A percentile compares a stretch with the other conserved stretches of the same genome.
phyloP scores from a whole-genome alignment of 2,888 invertebrate species.

The Pandemis cinnamomeana region DNA sequence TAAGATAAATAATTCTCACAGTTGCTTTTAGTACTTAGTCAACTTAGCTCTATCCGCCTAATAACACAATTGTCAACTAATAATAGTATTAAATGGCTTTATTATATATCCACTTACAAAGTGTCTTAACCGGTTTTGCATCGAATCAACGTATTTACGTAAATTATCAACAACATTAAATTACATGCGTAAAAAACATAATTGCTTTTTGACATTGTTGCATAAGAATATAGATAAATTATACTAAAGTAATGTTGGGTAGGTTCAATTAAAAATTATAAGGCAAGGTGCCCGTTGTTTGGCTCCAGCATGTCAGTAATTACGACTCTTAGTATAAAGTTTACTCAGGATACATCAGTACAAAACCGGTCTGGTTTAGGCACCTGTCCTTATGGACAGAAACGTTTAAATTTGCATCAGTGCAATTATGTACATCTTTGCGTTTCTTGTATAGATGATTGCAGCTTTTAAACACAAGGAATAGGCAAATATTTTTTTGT shows the following conservation, averaged over 20 bases:
- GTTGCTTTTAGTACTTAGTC: not conserved
- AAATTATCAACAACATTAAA: constrained; percentile 15
- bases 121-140: constrained; percentile 19
- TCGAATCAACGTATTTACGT: constrained; percentile 12
- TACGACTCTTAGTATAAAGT: not conserved
- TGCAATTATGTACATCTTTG: not conserved
- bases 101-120: not conserved
- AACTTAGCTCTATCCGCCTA: not conserved
- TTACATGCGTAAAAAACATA: not conserved
- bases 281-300: not conserved
- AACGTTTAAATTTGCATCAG: not conserved
- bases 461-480: not conserved
- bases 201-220: not conserved
- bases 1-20: too few species aligned
- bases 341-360: not conserved
- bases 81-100: not conserved
- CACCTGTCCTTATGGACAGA: not conserved
- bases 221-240: not conserved
- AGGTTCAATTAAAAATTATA: not conserved
- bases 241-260: not conserved
- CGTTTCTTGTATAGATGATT: not conserved
- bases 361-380: not conserved
- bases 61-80: not conserved
- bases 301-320: not conserved
- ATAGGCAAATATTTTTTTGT: too few species aligned